Percentiles rank a stretch among this genome's conserved stretches.
Conservation (phyloP, 2,888 invertebrate species). For the Lithophane socia region DNA sequence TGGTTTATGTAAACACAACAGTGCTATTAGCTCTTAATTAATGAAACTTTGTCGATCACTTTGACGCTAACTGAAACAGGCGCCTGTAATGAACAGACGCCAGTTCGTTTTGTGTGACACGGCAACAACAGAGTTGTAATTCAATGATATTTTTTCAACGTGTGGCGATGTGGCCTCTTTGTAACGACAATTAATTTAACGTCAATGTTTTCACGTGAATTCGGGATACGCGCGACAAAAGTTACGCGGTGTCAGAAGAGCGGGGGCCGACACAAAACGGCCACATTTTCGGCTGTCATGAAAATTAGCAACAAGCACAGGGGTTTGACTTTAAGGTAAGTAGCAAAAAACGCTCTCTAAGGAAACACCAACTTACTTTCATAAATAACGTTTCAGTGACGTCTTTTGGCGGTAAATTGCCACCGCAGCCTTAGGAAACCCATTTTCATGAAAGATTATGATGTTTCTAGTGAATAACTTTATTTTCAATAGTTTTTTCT, state of each 20-base stretch:
- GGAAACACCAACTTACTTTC: no score
- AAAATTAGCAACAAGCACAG: not conserved
- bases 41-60: slow-evolving; percentile 16
- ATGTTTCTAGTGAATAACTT: no score
- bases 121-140: slow-evolving; percentile 6
- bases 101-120: slow-evolving; percentile 14
- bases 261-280: no score
- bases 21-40: slow-evolving; percentile 3
- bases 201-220: not conserved
- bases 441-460: no score
- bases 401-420: no score
- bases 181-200: slow-evolving; percentile 3
- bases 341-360: no score
- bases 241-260: no score
- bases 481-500: no score
- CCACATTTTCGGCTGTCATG: not conserved
- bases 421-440: no score
- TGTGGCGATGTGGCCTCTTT: slow-evolving; percentile 2
- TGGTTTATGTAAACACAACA: not conserved
- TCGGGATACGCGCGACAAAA: no score
- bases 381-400: no score
- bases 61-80: slow-evolving; percentile 1
- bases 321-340: no score
- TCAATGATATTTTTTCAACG: slow-evolving; percentile 16
- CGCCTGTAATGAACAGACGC: not conserved